phyloP scores from a whole-genome alignment of 2,888 invertebrate species.

The Trachelus iudaicus region DNA sequence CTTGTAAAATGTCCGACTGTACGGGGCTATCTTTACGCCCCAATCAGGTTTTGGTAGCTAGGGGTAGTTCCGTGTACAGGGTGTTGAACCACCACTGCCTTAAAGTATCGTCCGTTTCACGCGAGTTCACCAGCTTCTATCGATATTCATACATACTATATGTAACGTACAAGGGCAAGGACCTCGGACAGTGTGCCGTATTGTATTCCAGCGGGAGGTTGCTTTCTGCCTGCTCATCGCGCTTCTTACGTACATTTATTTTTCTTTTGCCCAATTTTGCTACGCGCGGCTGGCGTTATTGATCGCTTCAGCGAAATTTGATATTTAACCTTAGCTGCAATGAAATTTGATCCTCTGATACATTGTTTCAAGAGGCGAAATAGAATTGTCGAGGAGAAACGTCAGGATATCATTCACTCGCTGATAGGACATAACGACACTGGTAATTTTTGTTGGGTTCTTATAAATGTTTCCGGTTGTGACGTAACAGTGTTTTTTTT shows the following conservation, averaged over 20 bases:
- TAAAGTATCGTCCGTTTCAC: slow-evolving; percentile 24
- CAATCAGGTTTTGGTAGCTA: not conserved
- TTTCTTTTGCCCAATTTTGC: not conserved
- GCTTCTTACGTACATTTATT: not conserved
- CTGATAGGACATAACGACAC: not conserved
- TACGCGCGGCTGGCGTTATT: not conserved
- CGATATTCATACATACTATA: slow-evolving; percentile 55
- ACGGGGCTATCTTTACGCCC: not conserved
- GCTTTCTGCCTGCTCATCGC: slow-evolving; percentile 11
- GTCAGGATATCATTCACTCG: not conserved
- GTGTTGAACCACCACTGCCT: not conserved
- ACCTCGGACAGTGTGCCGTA: slow-evolving; percentile 46
- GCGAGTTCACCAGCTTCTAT: slow-evolving; percentile 38
- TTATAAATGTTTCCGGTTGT: not conserved
- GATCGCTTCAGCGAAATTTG: not conserved
- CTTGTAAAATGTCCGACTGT: not conserved
- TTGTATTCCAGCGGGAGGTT: slow-evolving; percentile 30
- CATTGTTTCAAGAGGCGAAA: slow-evolving; percentile 54
- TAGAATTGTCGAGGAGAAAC: slow-evolving; percentile 43
- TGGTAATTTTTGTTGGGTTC: not conserved
- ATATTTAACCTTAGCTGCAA: slow-evolving; percentile 15
- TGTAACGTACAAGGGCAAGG: slow-evolving; percentile 59
- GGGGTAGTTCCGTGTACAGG: not conserved
- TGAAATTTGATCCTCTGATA: slow-evolving; percentile 53
- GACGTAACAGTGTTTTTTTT: not conserved